Conservation (phyloP, 2,797 vertebrate genomes). For the Schizopygopsis malacanthus region DNA sequence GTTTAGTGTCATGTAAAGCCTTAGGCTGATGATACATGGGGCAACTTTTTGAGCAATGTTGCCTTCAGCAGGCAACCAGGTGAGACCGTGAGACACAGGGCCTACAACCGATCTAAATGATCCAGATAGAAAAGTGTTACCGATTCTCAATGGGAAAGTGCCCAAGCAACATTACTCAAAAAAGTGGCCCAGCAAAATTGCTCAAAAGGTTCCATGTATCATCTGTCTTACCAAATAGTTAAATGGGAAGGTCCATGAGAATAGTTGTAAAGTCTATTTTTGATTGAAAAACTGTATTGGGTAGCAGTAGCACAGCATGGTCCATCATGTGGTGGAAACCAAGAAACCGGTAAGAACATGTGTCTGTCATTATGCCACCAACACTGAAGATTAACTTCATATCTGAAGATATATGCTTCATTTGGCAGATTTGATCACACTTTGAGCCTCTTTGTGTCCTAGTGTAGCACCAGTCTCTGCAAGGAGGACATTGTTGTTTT, state of each 20-base stretch:
- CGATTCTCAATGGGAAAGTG: too few species aligned
- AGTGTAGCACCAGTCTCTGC: background rate
- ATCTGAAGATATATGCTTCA: background rate
- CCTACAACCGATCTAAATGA: too few species aligned
- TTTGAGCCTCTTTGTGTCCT: background rate
- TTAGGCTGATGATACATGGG: background rate
- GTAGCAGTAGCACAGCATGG: background rate
- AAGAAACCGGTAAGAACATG: background rate
- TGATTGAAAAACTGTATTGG: background rate
- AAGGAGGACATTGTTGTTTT: background rate
- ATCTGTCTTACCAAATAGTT: background rate
- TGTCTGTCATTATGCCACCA: background rate
- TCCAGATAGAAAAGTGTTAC: too few species aligned
- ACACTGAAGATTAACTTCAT: background rate
- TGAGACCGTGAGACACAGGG: background rate
- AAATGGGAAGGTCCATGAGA: background rate
- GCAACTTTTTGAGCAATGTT: background rate
- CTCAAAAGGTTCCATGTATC: too few species aligned
- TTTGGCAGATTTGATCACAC: background rate
- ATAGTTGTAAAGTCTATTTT: slow-evolving; percentile 6
- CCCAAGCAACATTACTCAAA: too few species aligned
- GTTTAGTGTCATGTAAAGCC: slow-evolving; percentile 11
- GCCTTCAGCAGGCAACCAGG: background rate
- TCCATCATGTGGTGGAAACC: background rate
- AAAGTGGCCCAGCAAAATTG: too few species aligned